These are phyloP conservation scores for Martes martes DNA, from an alignment of 2,113 vertebrate genomes.

Conservation along the genomic window DNA sequence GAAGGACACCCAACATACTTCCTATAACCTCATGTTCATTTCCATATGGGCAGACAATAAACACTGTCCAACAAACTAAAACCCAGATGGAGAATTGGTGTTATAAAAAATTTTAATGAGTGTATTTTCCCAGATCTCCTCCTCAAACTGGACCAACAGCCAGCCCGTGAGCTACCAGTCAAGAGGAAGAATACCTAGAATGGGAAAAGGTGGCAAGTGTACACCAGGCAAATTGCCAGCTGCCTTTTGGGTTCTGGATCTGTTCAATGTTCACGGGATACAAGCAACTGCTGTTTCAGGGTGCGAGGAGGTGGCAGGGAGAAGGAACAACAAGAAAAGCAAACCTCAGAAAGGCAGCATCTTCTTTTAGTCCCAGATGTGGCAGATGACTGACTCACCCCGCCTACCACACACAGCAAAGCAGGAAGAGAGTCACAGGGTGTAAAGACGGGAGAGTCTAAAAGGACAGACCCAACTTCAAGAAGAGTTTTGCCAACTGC, in stretches of 20 bases:
- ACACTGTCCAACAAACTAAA: conserved; percentile 5
- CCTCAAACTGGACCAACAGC: conserved; percentile 7
- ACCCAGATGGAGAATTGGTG: background rate
- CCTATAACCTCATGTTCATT: background rate
- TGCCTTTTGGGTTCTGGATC: conserved; percentile 52
- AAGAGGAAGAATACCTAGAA: conserved; percentile 52
- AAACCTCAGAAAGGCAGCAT: background rate
- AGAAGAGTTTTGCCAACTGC: background rate
- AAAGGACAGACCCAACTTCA: background rate
- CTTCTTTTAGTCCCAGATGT: conserved; percentile 32
- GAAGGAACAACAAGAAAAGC: conserved; percentile 47
- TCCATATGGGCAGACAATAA: background rate
- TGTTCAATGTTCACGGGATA: conserved; percentile 33
- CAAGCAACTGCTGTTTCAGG: conserved; percentile 48
- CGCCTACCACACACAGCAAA: background rate
- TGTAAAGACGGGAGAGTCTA: background rate
- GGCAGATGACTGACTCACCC: conserved; percentile 18
- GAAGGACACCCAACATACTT: background rate
- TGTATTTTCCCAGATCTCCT: background rate
- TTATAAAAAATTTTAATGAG: background rate
- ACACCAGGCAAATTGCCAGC: conserved; percentile 39
- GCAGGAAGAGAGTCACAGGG: background rate
- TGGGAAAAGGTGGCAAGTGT: conserved; percentile 51
- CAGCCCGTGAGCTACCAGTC: conserved; percentile 51
- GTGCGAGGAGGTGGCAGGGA: conserved; percentile 26